Evolutionary conservation across 2,797 vertebrate species (phyloP).

Genomic region (Peromyscus aztecus): DNA sequence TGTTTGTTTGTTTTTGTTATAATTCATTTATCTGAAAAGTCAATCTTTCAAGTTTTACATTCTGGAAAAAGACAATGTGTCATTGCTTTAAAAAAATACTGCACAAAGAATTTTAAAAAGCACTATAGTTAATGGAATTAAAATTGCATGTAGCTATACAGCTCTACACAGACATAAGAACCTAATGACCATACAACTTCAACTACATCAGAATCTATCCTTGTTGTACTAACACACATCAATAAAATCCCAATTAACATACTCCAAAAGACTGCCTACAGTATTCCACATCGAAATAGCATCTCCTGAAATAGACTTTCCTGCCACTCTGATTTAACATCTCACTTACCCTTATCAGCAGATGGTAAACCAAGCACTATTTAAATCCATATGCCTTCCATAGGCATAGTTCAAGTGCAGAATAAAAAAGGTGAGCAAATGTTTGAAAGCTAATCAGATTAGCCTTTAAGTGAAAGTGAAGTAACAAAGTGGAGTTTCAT

Average conservation of each 20-base stretch:
- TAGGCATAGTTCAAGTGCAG: conserved; percentile 84
- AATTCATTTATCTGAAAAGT: conserved; percentile 47
- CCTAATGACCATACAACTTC: conserved; percentile 43
- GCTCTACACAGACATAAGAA: conserved; percentile 24
- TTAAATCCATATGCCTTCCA: conserved; percentile 89
- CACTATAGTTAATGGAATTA: conserved; percentile 11
- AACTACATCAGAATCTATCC: conserved; percentile 31
- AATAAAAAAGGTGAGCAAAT: conserved; percentile 73
- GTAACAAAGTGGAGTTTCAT: conserved; percentile 57
- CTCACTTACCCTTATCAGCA: conserved; percentile 88
- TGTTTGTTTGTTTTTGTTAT: neutral
- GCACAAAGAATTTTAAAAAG: neutral
- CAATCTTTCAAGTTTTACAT: conserved; percentile 35
- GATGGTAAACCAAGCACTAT: conserved; percentile 88
- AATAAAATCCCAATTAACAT: conserved; percentile 85
- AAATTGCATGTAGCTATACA: neutral
- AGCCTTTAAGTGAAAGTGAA: conserved; percentile 64
- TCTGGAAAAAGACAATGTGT: neutral
- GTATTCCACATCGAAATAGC: conserved; percentile 80
- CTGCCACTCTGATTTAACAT: conserved; percentile 85
- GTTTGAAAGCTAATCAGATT: conserved; percentile 75
- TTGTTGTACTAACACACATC: conserved; percentile 63
- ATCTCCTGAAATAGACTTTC: conserved; percentile 76
- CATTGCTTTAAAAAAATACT: neutral
- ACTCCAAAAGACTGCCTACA: conserved; percentile 81